A percentile compares a stretch with the other conserved stretches of the same genome.
Evolutionary conservation across 1,140 invertebrate species (phyloP).

Genomic region (Drosophila lacteicornis): DNA sequence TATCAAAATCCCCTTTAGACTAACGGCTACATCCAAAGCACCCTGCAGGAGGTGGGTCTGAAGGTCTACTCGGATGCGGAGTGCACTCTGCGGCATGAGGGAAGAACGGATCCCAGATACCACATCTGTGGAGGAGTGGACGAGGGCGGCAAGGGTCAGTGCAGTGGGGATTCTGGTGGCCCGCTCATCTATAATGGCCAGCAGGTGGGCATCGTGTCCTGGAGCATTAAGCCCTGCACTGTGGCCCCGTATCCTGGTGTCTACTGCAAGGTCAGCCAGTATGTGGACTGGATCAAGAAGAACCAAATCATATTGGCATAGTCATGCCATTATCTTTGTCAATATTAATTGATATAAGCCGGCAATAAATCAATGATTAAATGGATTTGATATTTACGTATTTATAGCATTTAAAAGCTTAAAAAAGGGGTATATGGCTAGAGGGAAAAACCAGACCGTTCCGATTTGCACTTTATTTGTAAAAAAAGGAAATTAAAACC

Average conservation of each 20-base stretch:
- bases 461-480: background rate
- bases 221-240: conserved; percentile 85
- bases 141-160: conserved; percentile 85
- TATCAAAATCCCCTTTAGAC: conserved; percentile 57
- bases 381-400: background rate
- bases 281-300: conserved; percentile 84
- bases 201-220: conserved; percentile 85
- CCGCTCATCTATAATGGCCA: conserved; percentile 75
- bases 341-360: background rate
- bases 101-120: conserved; percentile 51
- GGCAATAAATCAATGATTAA: conserved; percentile 34
- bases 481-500: background rate
- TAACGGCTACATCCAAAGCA: conserved; percentile 68
- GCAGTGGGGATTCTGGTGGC: conserved; percentile 85
- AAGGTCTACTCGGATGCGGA: conserved; percentile 82
- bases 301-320: conserved; percentile 69
- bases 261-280: conserved; percentile 85
- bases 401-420: background rate
- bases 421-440: background rate
- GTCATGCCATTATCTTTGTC: conserved; percentile 3
- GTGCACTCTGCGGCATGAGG: conserved; percentile 65
- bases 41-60: conserved; percentile 80
- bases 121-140: conserved; percentile 85
- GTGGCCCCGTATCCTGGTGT: conserved; percentile 84
- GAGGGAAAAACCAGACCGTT: background rate